Conservation (phyloP, 35 echinoderm and acorn worm species). For the Lytechinus variegatus region DNA sequence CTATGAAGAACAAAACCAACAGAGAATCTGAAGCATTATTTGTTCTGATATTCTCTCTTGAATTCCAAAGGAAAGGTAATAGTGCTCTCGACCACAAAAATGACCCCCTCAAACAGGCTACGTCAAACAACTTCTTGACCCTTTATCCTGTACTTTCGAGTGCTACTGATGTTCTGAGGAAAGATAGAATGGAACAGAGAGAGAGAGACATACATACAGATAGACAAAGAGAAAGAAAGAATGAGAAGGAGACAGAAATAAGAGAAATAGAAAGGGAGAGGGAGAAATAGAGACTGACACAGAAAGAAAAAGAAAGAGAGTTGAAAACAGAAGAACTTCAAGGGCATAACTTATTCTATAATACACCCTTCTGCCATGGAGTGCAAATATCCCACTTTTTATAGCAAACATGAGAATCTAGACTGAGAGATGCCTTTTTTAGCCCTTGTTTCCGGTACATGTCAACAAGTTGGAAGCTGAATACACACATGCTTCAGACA, state of each 20-base stretch:
- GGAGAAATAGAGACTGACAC: not conserved
- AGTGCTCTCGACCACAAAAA: not conserved
- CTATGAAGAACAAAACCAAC: not conserved
- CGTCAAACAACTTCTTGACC: not conserved
- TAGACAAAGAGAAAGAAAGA: not conserved
- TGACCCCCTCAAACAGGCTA: not conserved
- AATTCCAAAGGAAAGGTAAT: not conserved
- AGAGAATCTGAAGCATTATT: not conserved
- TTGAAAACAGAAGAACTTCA: not conserved
- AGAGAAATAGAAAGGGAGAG: not conserved
- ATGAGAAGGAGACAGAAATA: not conserved
- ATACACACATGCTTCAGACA: constrained; percentile 1
- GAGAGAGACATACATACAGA: no score
- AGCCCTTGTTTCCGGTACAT: constrained; percentile 26
- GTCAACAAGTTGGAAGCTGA: constrained; percentile 22
- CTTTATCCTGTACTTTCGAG: not conserved
- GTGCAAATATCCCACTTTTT: not conserved
- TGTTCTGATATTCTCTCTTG: not conserved
- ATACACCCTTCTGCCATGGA: not conserved
- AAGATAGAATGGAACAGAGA: no score
- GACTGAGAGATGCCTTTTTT: constrained; percentile 18
- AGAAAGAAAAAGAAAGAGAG: not conserved
- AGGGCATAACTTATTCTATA: not conserved
- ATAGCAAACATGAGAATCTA: not conserved
- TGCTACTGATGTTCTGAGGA: not conserved